These are phyloP conservation scores for Scleropages formosus DNA, from an alignment of 2,797 vertebrate genomes.

Conservation along the genomic window DNA sequence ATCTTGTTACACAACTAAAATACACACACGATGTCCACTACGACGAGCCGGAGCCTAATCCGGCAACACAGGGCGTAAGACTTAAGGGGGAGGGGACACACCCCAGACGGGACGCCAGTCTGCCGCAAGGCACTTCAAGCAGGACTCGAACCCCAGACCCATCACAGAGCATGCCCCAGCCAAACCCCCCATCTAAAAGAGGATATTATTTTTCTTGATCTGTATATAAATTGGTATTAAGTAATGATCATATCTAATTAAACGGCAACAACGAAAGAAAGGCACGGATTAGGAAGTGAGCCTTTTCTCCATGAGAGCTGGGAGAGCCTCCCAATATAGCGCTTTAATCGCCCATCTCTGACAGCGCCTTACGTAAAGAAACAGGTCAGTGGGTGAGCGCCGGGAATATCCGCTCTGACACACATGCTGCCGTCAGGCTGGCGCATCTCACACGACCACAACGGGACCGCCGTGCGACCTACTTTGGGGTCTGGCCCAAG, in stretches of 20 bases:
- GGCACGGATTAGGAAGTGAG: conserved; percentile 32
- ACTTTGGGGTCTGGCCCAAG: conserved; percentile 42
- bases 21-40: too few species aligned
- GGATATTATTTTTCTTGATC: too few species aligned
- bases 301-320: conserved; percentile 29
- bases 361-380: conserved; percentile 37
- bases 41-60: too few species aligned
- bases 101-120: too few species aligned
- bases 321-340: conserved; percentile 23
- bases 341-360: conserved; percentile 30
- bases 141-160: too few species aligned
- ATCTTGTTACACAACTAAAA: too few species aligned
- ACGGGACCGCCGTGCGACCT: conserved; percentile 40
- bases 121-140: too few species aligned
- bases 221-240: not conserved
- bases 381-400: conserved; percentile 39
- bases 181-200: too few species aligned
- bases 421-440: conserved; percentile 40
- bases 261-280: conserved; percentile 14
- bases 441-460: conserved; percentile 35
- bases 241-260: conserved; percentile 11
- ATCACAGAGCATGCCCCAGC: too few species aligned
- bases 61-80: too few species aligned
- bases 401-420: conserved; percentile 44
- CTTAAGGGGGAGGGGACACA: too few species aligned